These are phyloP conservation scores for Dusona sp. DNA, from an alignment of 2,888 invertebrate genomes.

Conservation along the genomic window DNA sequence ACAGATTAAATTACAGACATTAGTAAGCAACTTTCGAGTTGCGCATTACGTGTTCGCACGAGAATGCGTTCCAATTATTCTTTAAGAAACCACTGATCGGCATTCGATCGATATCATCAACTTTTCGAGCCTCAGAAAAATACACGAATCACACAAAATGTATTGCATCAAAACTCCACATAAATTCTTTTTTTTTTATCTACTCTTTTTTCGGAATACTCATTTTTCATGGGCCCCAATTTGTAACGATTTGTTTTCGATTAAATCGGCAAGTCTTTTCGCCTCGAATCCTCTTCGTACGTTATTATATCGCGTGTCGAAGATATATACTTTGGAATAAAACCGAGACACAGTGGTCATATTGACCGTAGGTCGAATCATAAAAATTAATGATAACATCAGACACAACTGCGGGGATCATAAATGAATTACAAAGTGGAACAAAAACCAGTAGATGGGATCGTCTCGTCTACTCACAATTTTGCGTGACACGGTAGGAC, in stretches of 20 bases:
- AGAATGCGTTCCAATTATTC: conserved; percentile 56
- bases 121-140: conserved; percentile 24
- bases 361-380: conserved; percentile 9
- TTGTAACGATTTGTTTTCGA: conserved; percentile 37
- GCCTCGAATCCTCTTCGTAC: not conserved
- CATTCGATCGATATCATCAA: conserved; percentile 40
- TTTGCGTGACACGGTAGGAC: conserved; percentile 65
- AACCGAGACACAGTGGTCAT: not conserved
- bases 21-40: conserved; percentile 61
- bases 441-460: conserved; percentile 37
- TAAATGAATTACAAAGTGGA: conserved; percentile 35
- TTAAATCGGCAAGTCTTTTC: not conserved
- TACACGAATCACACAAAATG: conserved; percentile 25
- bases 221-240: not conserved
- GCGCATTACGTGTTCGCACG: conserved; percentile 46
- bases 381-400: conserved; percentile 55
- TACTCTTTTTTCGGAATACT: not conserved
- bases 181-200: not conserved
- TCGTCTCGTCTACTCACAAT: conserved; percentile 70
- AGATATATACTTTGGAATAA: conserved; percentile 14
- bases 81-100: conserved; percentile 32
- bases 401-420: not conserved
- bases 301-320: conserved; percentile 32
- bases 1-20: conserved; percentile 65
- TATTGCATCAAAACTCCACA: not conserved